A percentile compares a stretch with the other conserved stretches of the same genome.
Conservation (phyloP, 2,113 vertebrate genomes). For the Chunga burmeisteri region DNA sequence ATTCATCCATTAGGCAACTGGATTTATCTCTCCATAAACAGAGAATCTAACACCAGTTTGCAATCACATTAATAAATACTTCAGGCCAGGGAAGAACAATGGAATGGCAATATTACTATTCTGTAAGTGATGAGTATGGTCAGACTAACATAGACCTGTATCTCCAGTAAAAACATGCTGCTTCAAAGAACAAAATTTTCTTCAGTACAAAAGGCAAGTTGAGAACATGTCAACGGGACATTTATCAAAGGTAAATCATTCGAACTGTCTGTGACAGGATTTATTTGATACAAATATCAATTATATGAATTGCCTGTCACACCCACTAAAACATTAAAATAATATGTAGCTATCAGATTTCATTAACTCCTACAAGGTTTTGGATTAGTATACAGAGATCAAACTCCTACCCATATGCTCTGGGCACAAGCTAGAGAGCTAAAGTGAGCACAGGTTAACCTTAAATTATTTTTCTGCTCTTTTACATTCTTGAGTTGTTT, state of each 20-base stretch:
- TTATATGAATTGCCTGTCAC: not conserved
- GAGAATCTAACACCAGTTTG: not conserved
- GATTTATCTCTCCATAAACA: not conserved
- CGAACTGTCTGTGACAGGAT: not conserved
- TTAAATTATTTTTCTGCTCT: not conserved
- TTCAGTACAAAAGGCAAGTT: not conserved
- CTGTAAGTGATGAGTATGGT: not conserved
- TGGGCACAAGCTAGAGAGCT: not conserved
- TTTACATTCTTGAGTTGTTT: not conserved
- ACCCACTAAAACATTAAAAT: not conserved
- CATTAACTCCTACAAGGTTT: conserved; percentile 15
- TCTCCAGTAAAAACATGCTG: not conserved
- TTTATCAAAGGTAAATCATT: not conserved
- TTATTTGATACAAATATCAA: conserved; percentile 2
- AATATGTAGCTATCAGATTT: not conserved
- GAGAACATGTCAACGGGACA: not conserved
- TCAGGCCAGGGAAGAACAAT: not conserved
- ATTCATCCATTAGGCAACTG: not conserved
- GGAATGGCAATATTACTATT: not conserved
- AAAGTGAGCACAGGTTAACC: not conserved
- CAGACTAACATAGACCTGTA: not conserved
- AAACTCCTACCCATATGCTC: not conserved
- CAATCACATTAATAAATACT: not conserved
- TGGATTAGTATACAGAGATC: not conserved
- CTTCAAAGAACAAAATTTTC: not conserved